Conservation (phyloP, 2,888 invertebrate species). For the Stegophylla sp. region DNA sequence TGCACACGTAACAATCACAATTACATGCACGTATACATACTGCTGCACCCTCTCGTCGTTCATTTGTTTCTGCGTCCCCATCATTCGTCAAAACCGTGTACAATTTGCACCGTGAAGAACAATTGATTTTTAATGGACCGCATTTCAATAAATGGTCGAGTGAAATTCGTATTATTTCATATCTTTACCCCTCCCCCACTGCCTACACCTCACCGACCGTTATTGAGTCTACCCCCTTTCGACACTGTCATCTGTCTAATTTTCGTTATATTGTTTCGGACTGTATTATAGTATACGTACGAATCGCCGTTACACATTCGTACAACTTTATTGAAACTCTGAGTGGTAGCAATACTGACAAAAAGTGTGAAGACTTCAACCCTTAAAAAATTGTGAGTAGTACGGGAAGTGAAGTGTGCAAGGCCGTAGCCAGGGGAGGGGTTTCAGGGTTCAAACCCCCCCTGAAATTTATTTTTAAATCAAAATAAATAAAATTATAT, state of each 20-base stretch:
- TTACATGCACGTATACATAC: constrained; percentile 29
- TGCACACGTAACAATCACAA: constrained; percentile 40
- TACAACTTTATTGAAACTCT: background rate
- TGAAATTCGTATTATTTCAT: constrained; percentile 48
- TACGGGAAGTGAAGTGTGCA: no score
- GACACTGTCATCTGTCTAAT: constrained; percentile 51
- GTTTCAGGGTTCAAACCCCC: no score
- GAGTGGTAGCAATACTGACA: constrained; percentile 3
- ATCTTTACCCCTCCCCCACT: constrained; percentile 8
- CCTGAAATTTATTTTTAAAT: no score
- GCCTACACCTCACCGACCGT: constrained; percentile 7
- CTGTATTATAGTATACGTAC: background rate
- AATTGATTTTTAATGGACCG: constrained; percentile 58
- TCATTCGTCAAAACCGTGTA: constrained; percentile 42
- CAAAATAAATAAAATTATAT: no score
- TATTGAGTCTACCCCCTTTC: constrained; percentile 38
- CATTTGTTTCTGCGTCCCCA: constrained; percentile 39
- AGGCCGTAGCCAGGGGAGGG: no score
- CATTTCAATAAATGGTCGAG: constrained; percentile 55
- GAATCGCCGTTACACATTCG: constrained; percentile 3
- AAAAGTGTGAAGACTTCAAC: background rate
- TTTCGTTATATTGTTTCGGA: constrained; percentile 48
- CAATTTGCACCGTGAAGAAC: constrained; percentile 55
- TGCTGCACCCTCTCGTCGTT: constrained; percentile 56
- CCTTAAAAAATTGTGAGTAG: no score